These are phyloP conservation scores for Napeogenes inachia DNA, from an alignment of 2,888 invertebrate species.

Conservation along the genomic window DNA sequence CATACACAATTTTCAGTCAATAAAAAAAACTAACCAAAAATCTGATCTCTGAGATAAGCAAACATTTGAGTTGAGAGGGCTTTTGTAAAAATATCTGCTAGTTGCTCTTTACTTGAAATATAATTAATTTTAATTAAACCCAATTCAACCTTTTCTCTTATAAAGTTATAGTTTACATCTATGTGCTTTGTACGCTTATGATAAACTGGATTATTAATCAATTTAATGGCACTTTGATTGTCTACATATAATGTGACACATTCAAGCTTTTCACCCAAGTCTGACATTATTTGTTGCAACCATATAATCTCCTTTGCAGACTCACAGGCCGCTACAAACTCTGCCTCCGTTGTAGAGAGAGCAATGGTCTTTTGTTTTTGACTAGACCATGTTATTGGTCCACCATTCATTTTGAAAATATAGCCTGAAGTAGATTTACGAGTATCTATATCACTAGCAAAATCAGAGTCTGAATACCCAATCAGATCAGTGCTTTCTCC, in stretches of 20 bases:
- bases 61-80: too few species aligned
- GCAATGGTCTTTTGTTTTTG: slow-evolving; percentile 31
- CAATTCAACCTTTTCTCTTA: slow-evolving; percentile 22
- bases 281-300: slow-evolving; percentile 24
- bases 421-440: slow-evolving; percentile 36
- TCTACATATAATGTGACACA: slow-evolving; percentile 23
- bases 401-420: slow-evolving; percentile 35
- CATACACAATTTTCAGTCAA: too few species aligned
- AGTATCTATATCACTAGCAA: slow-evolving; percentile 35
- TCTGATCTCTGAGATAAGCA: too few species aligned
- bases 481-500: slow-evolving; percentile 23
- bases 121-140: background rate
- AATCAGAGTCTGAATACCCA: slow-evolving; percentile 37
- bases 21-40: too few species aligned
- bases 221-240: slow-evolving; percentile 34
- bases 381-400: slow-evolving; percentile 34
- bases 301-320: slow-evolving; percentile 29
- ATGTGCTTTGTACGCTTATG: slow-evolving; percentile 35
- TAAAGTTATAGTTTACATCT: slow-evolving; percentile 33
- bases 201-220: slow-evolving; percentile 35
- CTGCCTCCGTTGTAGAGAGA: slow-evolving; percentile 31
- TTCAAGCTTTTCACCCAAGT: slow-evolving; percentile 22
- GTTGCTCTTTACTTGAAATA: too few species aligned
- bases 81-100: too few species aligned
- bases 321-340: slow-evolving; percentile 32